A percentile compares a stretch with the other conserved stretches of the same genome.
phyloP scores from a whole-genome alignment of 2,113 vertebrate genomes.

The Laticauda laticaudata region DNA sequence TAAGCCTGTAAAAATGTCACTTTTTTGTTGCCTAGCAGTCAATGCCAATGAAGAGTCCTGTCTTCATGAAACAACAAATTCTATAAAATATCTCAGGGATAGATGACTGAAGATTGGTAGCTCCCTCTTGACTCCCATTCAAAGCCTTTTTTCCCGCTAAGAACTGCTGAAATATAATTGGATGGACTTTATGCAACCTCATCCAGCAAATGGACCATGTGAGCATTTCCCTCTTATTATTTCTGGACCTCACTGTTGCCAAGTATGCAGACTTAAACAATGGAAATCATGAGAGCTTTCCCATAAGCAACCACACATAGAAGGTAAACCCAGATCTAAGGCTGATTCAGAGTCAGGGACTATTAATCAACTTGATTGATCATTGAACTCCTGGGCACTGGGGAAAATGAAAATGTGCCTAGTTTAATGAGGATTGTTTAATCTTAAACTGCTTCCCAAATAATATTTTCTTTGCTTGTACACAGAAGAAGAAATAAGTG shows the following conservation, averaged over 20 bases:
- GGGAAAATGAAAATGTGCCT: constrained; percentile 19
- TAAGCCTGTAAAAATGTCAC: constrained; percentile 40
- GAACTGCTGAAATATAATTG: constrained; percentile 67
- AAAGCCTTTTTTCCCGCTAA: constrained; percentile 45
- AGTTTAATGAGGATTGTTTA: constrained; percentile 21
- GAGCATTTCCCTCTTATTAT: constrained; percentile 61
- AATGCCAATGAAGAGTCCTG: constrained; percentile 47
- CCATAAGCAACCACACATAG: constrained; percentile 52
- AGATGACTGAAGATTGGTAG: constrained; percentile 47
- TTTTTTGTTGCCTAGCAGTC: constrained; percentile 49
- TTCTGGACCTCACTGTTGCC: constrained; percentile 51
- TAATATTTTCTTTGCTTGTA: background rate
- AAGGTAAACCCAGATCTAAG: constrained; percentile 41
- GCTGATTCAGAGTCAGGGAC: constrained; percentile 22
- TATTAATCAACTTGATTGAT: constrained; percentile 43
- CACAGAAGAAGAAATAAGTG: constrained; percentile 19
- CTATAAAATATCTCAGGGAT: constrained; percentile 55
- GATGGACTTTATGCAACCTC: constrained; percentile 67
- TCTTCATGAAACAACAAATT: constrained; percentile 52
- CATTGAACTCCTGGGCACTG: background rate
- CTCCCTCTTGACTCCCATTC: constrained; percentile 54
- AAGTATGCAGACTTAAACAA: constrained; percentile 56
- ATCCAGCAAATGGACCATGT: constrained; percentile 64
- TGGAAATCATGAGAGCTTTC: constrained; percentile 57
- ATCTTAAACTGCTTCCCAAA: constrained; percentile 31